Base-by-base conservation (phyloP, 2,113 vertebrate species). In the Circaetus gallicus region DNA sequence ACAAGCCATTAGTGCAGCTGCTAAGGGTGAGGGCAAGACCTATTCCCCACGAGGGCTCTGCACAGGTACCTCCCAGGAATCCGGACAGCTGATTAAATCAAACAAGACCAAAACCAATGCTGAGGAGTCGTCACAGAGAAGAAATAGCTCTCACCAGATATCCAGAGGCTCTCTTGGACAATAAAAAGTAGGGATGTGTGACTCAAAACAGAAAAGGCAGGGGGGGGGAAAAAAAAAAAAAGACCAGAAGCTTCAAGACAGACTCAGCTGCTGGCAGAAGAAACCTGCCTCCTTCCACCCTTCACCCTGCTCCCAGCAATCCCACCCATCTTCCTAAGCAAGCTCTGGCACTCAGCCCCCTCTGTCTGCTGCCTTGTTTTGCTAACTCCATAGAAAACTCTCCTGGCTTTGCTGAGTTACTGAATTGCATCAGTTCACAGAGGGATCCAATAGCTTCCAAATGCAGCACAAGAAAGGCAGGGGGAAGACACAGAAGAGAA, bases 81-180 rank as follows among this genome's bases (percentile, higher is more conserved):
- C 49, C 52, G 1, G 2, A 10, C 0, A 7, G 21, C 5, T n/a
- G 42, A 18, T 24, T 11, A 18, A 42, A 70, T 31, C 47, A 76
- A 59, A 81, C 29, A 59, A 52, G 36, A n/a, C 34, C 59, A 45
- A 49, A 89, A 6, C 2, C 25, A 40, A 25, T 1, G 29, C 38
- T 36, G 16, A 21, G 53, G 14, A 40, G 22, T 10, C 11, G 0
- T n/a, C 55, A 32, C 0, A 1, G 53, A 85, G 47, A 61, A 70
- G 26, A 66, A 76, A 62, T 0, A 24, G 20, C 38, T 62, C 73
- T 9, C 32, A 10, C 2, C 0, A 25, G 16, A 17, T 15, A 45
- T 32, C 25, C 38, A n/a, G 63, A 77, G 16, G 16, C 3, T 43
- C 45, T 82, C n/a, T 8, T 12, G 8, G 49, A 42, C 34, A 63